Evolutionary conservation across 1,140 invertebrate genomes (phyloP).

Genomic region (Orchestia grillus): DNA sequence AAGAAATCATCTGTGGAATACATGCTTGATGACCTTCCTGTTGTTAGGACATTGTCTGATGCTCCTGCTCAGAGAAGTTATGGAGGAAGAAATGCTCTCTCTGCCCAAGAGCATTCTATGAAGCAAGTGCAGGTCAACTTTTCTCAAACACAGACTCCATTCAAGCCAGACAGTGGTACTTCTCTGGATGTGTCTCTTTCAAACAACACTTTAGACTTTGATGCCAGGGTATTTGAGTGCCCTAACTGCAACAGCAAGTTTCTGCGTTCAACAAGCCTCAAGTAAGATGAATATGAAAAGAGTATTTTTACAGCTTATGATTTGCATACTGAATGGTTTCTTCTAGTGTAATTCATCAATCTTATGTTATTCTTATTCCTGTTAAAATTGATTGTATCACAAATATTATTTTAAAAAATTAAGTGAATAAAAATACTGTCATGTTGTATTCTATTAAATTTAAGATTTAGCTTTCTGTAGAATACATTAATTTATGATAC

Average conservation of each 20-base stretch:
- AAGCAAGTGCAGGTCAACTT: slow-evolving; percentile 65
- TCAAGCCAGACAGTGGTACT: slow-evolving; percentile 30
- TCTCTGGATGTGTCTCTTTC: not conserved
- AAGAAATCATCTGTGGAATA: slow-evolving; percentile 55
- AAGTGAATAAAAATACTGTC: too few species aligned
- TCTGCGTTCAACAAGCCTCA: slow-evolving; percentile 61
- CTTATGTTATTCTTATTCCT: not conserved
- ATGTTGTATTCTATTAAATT: too few species aligned
- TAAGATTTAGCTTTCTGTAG: too few species aligned
- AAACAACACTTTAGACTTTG: not conserved
- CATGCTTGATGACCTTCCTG: slow-evolving; percentile 60
- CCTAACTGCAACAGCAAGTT: slow-evolving; percentile 66
- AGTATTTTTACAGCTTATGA: not conserved
- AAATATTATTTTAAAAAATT: too few species aligned
- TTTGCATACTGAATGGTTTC: not conserved
- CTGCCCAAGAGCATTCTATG: slow-evolving; percentile 50
- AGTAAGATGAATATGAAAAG: slow-evolving; percentile 38
- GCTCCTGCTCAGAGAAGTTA: slow-evolving; percentile 15
- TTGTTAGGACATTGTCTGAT: slow-evolving; percentile 46
- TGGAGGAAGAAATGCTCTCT: slow-evolving; percentile 20
- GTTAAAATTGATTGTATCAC: not conserved
- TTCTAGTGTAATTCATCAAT: not conserved
- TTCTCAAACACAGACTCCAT: slow-evolving; percentile 53
- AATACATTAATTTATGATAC: too few species aligned
- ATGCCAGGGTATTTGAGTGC: slow-evolving; percentile 61